Evolutionary conservation across 2,888 invertebrate genomes (phyloP), one percentile per base, ranked within the genome.

Genomic region (Teinopalpus imperialis): DNA sequence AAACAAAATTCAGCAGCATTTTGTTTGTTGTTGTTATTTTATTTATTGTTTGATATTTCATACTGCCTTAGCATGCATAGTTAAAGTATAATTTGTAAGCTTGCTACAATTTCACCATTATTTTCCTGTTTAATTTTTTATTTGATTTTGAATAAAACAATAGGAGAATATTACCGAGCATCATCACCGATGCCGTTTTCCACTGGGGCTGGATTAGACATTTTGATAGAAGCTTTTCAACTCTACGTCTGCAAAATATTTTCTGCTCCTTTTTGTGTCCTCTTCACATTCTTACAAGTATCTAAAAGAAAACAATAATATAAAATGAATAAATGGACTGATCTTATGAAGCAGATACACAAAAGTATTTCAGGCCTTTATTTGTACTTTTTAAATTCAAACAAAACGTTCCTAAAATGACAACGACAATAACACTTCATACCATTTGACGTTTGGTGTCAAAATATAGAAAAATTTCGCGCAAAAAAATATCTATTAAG

Each of bases 181-280:
- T 86, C 86, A 49, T 86, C 86, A 23, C 66, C 72, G 12, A 80
- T 60, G 5, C 82, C 82, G 48, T 81, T 83, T 64, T 86, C 82
- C 20, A 72, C 71, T n/a, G 72, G 56, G 21, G 42, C 47, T 8
- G 49, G 43, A 37, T 45, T 51, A 48, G 86, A 76, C 86, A 86
- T 83, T 52, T 59, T 71, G 45, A 24, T 14, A n/a, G 20, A 41
- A 50, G 51, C 53, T 36, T 41, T 43, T 27, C 7, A 27, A 32
- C 16, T 27, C 45, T 31, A 18, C 26, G 42, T 54, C 48, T 41
- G 36, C 46, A 32, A 31, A 27, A 12, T 42, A 44, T 56, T 51
- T 59, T 55, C 48, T 52, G 51, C 6, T 23, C 3, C 16, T 16
- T 24, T 13, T 31, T 20, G n/a, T 24, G 13, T 43, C 44, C 49